A percentile compares a stretch with the other conserved stretches of the same genome.
Evolutionary conservation across 1,140 invertebrate genomes (phyloP).

Genomic region (Geopemphigus sp.): DNA sequence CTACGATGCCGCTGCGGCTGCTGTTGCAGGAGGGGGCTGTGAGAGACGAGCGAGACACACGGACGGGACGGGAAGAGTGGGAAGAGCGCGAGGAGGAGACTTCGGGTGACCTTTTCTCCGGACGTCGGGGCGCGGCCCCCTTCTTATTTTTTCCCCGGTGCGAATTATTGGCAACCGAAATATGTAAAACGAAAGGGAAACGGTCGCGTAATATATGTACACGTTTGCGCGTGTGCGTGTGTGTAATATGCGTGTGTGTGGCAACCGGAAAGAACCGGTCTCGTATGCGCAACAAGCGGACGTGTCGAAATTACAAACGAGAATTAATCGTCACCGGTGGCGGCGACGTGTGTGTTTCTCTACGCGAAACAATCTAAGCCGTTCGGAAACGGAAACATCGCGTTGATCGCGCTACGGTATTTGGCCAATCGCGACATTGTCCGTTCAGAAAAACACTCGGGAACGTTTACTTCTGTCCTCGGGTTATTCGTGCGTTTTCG

Average conservation of each 20-base stretch:
- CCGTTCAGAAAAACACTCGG: too few relatives aligned
- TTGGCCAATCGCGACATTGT: too few relatives aligned
- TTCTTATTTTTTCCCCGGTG: neutral
- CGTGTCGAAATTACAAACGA: slow-evolving; percentile 41
- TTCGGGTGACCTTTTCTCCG: slow-evolving; percentile 34
- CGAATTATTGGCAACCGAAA: slow-evolving; percentile 18
- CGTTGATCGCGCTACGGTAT: too few relatives aligned
- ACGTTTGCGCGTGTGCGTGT: too few relatives aligned
- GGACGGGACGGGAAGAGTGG: neutral
- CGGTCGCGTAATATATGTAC: neutral
- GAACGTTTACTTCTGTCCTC: too few relatives aligned
- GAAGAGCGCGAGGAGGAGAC: neutral
- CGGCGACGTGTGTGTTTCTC: neutral
- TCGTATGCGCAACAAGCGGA: slow-evolving; percentile 3
- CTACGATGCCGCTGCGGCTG: neutral
- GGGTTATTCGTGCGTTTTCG: too few relatives aligned
- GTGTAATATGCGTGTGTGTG: slow-evolving; percentile 8
- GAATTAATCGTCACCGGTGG: slow-evolving; percentile 24
- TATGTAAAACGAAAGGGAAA: slow-evolving; percentile 24
- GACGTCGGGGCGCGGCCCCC: slow-evolving; percentile 11
- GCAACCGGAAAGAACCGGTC: slow-evolving; percentile 46
- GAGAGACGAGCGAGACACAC: too few relatives aligned
- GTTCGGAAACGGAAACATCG: too few relatives aligned
- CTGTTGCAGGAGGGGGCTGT: neutral
- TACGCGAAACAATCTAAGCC: neutral